Base-by-base conservation (phyloP, 2,113 vertebrate species). In the Saimiri boliviensis region DNA sequence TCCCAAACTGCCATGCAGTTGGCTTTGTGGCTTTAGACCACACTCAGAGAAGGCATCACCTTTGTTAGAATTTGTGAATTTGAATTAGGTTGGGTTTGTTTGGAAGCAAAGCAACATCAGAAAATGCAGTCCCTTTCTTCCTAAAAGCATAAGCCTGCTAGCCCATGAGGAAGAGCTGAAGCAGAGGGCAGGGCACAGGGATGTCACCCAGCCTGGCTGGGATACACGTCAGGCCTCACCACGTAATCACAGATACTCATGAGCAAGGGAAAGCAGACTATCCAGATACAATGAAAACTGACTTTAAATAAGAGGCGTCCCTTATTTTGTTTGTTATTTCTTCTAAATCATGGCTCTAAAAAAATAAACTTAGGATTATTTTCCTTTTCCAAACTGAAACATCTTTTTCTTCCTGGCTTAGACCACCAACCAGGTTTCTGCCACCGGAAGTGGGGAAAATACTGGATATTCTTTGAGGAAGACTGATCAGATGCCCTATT, bases 351-450 rank as follows among this genome's bases (percentile, higher is more conserved):
- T 79, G 40, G n/a, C 79, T 93, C 84, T 91, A 84, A 95, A 96
- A 32, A 96, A 89, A 76, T 86, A 89, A 94, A 90, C 76, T 94
- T 52, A 27, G 16, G 93, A 89, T 91, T 84, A 94, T 81, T 89
- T 93, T 94, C 76, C 30, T 96, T 25, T 93, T 91, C 70, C 80
- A 97, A 86, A 96, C 21, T 91, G 45, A 96, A 97, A 93, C 84
- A 94, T 68, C 83, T n/a, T 85, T 92, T 89, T 60, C n/a, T 91
- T 94, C 54, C 83, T 93, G 79, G 86, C 74, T 83, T 27, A 88
- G 96, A 97, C 90, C 83, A 96, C 96, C 86, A 89, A 74, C 40
- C 54, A 0, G 71, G 63, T 68, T 94, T 97, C 89, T 97, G 93
- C 60, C 86, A 91, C 27, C 0, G 12, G 37, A 84, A 96, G 87